These are phyloP conservation scores for Rambutsinella grinnellia DNA, from an alignment of 2,888 invertebrate genomes.

Conservation along the genomic window DNA sequence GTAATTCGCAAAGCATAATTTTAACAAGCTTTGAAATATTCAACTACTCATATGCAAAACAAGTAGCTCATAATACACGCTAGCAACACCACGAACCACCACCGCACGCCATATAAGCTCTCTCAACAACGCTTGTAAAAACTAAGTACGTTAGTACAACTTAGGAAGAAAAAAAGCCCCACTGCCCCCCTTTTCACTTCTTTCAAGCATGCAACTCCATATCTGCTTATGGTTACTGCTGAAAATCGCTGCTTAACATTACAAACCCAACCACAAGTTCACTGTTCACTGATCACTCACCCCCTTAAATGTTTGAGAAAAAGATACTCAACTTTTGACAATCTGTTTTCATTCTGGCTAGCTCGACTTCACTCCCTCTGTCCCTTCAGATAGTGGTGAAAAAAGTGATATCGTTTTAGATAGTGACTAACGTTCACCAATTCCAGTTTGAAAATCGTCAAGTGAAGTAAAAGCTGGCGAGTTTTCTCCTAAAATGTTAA, in stretches of 20 bases:
- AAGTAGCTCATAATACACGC: background rate
- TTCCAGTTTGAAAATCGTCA: background rate
- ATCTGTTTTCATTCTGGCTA: background rate
- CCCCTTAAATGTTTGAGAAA: background rate
- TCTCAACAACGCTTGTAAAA: too few species aligned
- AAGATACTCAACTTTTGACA: background rate
- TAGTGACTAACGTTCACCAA: background rate
- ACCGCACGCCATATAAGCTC: too few species aligned
- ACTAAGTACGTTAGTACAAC: background rate
- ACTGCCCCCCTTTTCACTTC: constrained; percentile 43
- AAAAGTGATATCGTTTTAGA: background rate
- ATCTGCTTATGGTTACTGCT: background rate
- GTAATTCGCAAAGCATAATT: background rate
- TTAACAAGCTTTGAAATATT: background rate
- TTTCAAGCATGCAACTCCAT: background rate
- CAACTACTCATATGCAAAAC: background rate
- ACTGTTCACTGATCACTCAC: background rate
- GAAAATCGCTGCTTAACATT: background rate
- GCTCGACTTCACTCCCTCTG: background rate
- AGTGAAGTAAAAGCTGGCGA: background rate
- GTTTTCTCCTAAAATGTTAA: background rate
- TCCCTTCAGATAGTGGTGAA: background rate
- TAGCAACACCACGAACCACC: background rate
- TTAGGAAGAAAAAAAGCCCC: constrained; percentile 1
- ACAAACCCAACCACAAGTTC: background rate